Evolutionary conservation across 2,888 invertebrate genomes (phyloP).

Genomic region (Drosophila differens): DNA sequence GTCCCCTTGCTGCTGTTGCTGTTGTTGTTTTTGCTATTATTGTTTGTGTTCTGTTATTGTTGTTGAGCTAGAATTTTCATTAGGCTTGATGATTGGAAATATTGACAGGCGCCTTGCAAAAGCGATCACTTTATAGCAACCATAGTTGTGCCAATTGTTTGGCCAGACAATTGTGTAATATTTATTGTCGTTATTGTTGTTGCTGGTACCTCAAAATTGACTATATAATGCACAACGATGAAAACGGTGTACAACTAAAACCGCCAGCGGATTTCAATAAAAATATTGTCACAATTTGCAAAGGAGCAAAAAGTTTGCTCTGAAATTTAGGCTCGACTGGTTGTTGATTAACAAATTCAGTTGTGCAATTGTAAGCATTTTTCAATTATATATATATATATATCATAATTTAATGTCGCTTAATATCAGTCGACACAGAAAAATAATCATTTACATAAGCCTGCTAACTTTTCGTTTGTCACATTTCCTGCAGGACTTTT

Average conservation of each 20-base stretch:
- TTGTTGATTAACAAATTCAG: background rate
- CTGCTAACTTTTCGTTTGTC: background rate
- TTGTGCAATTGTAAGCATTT: background rate
- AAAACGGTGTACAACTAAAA: background rate
- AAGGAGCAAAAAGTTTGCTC: background rate
- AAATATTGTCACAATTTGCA: background rate
- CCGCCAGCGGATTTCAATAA: background rate
- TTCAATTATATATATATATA: background rate
- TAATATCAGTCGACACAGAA: too few species aligned
- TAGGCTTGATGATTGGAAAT: conserved; percentile 76
- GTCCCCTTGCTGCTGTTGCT: background rate
- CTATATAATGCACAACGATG: background rate
- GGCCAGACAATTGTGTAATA: conserved; percentile 64
- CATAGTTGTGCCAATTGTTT: conserved; percentile 50
- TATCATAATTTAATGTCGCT: too few species aligned
- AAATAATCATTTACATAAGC: too few species aligned
- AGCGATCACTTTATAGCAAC: conserved; percentile 65
- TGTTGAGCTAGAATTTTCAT: conserved; percentile 69
- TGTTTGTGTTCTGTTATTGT: conserved; percentile 28
- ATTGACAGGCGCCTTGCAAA: conserved; percentile 73
- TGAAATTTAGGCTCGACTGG: background rate
- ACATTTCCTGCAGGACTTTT: background rate
- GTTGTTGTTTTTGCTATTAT: conserved; percentile 8
- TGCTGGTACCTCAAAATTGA: conserved; percentile 15
- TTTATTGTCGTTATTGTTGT: conserved; percentile 8